phyloP scores from a whole-genome alignment of 2,797 vertebrate species.

The Catharus ustulatus region DNA sequence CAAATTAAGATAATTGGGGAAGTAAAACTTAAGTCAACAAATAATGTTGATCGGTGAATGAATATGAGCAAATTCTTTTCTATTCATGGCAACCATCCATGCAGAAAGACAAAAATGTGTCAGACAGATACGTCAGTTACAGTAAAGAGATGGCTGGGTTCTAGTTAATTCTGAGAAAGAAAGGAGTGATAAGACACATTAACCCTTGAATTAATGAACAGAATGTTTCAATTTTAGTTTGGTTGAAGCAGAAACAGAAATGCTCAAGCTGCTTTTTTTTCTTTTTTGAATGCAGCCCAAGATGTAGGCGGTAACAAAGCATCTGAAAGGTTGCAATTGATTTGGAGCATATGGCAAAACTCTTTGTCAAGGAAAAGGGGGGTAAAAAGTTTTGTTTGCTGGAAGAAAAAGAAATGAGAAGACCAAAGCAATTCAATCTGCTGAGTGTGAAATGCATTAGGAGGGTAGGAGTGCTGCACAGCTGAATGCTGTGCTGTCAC shows the following conservation, averaged over 20 bases:
- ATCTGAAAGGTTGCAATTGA: conserved; percentile 52
- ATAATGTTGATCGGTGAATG: neutral
- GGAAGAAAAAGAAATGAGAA: conserved; percentile 55
- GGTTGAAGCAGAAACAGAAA: conserved; percentile 34
- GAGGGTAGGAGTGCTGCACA: conserved; percentile 37
- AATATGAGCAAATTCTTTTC: neutral
- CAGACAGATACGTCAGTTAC: neutral
- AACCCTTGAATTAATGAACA: conserved; percentile 46
- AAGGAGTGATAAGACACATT: neutral
- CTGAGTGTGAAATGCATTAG: conserved; percentile 63
- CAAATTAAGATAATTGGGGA: neutral
- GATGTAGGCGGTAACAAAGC: conserved; percentile 20
- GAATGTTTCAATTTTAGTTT: conserved; percentile 42
- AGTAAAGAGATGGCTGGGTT: neutral
- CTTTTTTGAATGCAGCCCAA: conserved; percentile 39
- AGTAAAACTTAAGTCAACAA: neutral
- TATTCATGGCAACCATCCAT: neutral
- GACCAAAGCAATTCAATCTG: conserved; percentile 50
- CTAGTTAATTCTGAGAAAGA: neutral
- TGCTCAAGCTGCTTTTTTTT: neutral
- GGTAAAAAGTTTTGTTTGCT: conserved; percentile 31
- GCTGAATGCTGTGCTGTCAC: conserved; percentile 22
- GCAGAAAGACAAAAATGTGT: conserved; percentile 19
- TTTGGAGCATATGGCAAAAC: conserved; percentile 66
- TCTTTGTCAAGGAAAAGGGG: conserved; percentile 44